Evolutionary conservation across 2,113 vertebrate genomes (phyloP).

Genomic region (Takifugu flavidus): DNA sequence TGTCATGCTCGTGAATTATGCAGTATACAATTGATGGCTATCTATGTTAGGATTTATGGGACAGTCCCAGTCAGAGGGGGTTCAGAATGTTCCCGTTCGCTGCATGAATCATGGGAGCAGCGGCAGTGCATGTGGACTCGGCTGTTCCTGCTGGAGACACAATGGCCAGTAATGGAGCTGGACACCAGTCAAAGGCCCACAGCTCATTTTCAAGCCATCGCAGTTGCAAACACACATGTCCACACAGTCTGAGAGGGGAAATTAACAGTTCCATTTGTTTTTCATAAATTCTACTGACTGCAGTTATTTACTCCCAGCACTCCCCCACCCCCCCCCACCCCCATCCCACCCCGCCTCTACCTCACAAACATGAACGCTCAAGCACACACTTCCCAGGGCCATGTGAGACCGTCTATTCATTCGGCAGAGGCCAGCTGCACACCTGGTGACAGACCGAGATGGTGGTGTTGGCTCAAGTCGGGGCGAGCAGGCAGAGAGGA

Average conservation of each 20-base stretch:
- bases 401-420: conserved; percentile 69
- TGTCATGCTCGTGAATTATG: conserved; percentile 41
- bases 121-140: conserved; percentile 15
- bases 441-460: conserved; percentile 68
- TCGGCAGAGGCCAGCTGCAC: conserved; percentile 59
- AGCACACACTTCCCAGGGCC: conserved; percentile 46
- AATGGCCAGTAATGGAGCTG: conserved; percentile 37
- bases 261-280: conserved; percentile 46
- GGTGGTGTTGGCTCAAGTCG: conserved; percentile 64
- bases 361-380: conserved; percentile 35
- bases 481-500: conserved; percentile 13
- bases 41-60: conserved; percentile 52
- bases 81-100: conserved; percentile 52
- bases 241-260: conserved; percentile 15
- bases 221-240: conserved; percentile 10
- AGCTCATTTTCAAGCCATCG: conserved; percentile 3
- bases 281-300: conserved; percentile 42
- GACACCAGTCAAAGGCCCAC: conserved; percentile 29
- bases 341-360: conserved; percentile 16
- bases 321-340: conserved; percentile 7
- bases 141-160: conserved; percentile 37
- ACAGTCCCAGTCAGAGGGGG: conserved; percentile 32
- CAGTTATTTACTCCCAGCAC: conserved; percentile 32
- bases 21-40: conserved; percentile 39
- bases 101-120: conserved; percentile 43